Evolutionary conservation across 2,113 vertebrate species (phyloP), one percentile per base, ranked within the genome.

Genomic region (Mixornis gularis): DNA sequence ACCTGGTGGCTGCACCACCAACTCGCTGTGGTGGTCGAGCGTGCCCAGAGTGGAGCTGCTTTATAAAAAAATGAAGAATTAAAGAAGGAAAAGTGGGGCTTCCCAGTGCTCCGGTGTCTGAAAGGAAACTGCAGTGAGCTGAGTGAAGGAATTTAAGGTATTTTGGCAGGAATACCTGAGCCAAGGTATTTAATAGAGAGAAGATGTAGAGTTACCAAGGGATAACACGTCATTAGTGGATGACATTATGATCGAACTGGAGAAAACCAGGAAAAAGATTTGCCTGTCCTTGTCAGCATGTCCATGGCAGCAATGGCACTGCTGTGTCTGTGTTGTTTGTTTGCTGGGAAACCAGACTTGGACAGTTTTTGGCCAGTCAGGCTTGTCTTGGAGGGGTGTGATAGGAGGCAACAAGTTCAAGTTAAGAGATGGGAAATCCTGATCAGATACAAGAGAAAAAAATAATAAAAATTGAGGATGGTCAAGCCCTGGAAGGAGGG

Each of bases 371-470:
- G 51, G 9, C 51, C 9, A 38, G 26, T 53, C 17, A 9, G 7
- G 17, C 9, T 59, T n/a, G 18, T 51, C 44, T 43, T 2, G 6
- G 22, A 63, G 14, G 7, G n/a, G 27, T 2, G 0, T 13, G 8
- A 14, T 40, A 30, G 40, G 7, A 77, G 34, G 20, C 48, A 65
- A 19, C 24, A 21, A 40, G 27, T 12, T 30, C 34, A 34, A 18
- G 40, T 17, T 79, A 38, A 63, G 48, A 43, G 27, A 3, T 30
- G 19, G 44, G 36, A 56, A 89, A 87, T 70, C 38, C 19, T 59
- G 26, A 15, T 51, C 6, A 13, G 20, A 27, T 79, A 44, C 10
- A 56, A 48, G 38, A 12, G 9, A 12, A 21, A 24, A 14, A 1
- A 62, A 8, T 52, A 15, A 43, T 38, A 43, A 40, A n/a, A 10